A percentile compares a stretch with the other conserved stretches of the same genome.
Evolutionary conservation across 37 sponge, comb jelly and placozoan genomes (phyloP).

Genomic region (Amphimedon queenslandica): DNA sequence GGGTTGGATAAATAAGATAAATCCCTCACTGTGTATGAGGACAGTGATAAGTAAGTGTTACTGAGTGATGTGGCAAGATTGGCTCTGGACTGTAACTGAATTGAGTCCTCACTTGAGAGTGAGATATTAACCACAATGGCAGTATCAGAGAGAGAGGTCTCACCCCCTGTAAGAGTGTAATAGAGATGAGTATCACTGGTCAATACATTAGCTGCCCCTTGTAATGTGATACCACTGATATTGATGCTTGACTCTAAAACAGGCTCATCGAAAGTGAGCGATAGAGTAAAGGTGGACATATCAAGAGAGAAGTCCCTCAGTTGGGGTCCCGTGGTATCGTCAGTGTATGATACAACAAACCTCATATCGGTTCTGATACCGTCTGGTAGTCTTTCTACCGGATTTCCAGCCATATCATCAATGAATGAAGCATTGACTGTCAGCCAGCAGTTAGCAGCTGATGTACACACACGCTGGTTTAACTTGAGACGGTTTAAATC

Average conservation of each 20-base stretch:
- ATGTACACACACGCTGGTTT: conserved; percentile 48
- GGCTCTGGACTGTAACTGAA: conserved; percentile 64
- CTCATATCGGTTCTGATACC: conserved; percentile 19
- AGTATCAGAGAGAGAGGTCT: conserved; percentile 2
- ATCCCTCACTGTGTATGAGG: conserved; percentile 32
- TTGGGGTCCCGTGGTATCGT: conserved; percentile 64
- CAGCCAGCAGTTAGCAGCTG: conserved; percentile 77
- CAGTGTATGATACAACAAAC: conserved; percentile 29
- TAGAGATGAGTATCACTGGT: conserved; percentile 2
- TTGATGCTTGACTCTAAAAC: conserved; percentile 48
- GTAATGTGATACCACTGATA: conserved; percentile 62
- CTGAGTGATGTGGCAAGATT: conserved; percentile 29
- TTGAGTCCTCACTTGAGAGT: conserved; percentile 48
- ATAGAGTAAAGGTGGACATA: conserved; percentile 48
- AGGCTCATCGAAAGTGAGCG: conserved; percentile 82
- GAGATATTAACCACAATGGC: conserved; percentile 18
- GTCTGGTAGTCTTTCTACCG: conserved; percentile 33
- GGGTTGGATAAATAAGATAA: conserved; percentile 52
- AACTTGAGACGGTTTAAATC: conserved; percentile 75
- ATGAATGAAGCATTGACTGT: conserved; percentile 56
- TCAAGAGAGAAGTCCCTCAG: conserved; percentile 49
- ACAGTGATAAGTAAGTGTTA: conserved; percentile 58
- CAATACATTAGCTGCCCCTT: conserved; percentile 9
- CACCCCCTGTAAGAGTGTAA: conserved; percentile 31
- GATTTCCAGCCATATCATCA: conserved; percentile 76